Conservation (phyloP, 92 coral and sea anemone genomes). For the Siderastrea radians region DNA sequence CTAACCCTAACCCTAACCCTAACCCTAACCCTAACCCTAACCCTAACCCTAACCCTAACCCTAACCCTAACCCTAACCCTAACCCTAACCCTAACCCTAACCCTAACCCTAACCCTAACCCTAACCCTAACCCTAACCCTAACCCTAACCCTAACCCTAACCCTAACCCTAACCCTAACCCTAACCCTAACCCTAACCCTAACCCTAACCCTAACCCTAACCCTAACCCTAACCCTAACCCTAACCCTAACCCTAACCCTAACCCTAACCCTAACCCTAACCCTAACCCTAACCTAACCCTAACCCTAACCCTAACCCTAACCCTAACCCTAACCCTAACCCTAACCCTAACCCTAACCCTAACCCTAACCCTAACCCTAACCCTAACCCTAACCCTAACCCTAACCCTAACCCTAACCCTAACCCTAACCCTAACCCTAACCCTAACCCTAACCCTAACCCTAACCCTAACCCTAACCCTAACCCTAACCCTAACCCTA, state of each 20-base stretch:
- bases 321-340: slow-evolving; percentile 50
- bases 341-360: slow-evolving; percentile 52
- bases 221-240: slow-evolving; percentile 53
- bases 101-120: slow-evolving; percentile 66
- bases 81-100: slow-evolving; percentile 53
- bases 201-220: slow-evolving; percentile 40
- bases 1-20: slow-evolving; percentile 58
- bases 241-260: slow-evolving; percentile 38
- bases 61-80: slow-evolving; percentile 45
- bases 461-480: slow-evolving; percentile 39
- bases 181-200: slow-evolving; percentile 58
- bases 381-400: slow-evolving; percentile 49
- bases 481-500: slow-evolving; percentile 54
- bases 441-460: slow-evolving; percentile 59
- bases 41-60: slow-evolving; percentile 59
- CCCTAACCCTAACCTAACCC: no score
- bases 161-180: slow-evolving; percentile 55
- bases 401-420: slow-evolving; percentile 47
- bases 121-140: slow-evolving; percentile 62
- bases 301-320: slow-evolving; percentile 46
- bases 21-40: slow-evolving; percentile 63
- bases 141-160: slow-evolving; percentile 31
- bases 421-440: slow-evolving; percentile 56
- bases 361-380: slow-evolving; percentile 49
- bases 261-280: slow-evolving; percentile 53